Conservation (phyloP, 2,888 invertebrate species). For the Xestia c-nigrum region DNA sequence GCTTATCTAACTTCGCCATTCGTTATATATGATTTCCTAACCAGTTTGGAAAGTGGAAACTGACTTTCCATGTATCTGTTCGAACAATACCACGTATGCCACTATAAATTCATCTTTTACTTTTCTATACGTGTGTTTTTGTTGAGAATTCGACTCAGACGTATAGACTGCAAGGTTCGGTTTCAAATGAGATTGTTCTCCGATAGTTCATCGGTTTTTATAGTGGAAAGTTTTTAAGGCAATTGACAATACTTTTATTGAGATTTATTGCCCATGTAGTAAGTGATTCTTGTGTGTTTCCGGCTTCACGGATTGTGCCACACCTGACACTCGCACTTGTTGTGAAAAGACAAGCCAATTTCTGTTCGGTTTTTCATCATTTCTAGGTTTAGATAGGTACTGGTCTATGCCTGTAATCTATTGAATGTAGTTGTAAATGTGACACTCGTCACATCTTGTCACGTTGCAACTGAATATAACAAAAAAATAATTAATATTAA, state of each 20-base stretch:
- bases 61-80: conserved; percentile 58
- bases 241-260: conserved; percentile 38
- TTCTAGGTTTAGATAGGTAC: neutral
- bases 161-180: conserved; percentile 17
- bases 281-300: conserved; percentile 30
- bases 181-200: conserved; percentile 15
- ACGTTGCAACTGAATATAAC: neutral
- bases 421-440: neutral
- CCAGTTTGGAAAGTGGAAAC: conserved; percentile 65
- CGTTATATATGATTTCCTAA: conserved; percentile 25
- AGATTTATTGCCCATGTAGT: conserved; percentile 29
- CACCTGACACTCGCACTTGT: neutral
- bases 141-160: conserved; percentile 14
- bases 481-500: neutral
- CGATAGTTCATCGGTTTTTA: conserved; percentile 48
- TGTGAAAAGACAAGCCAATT: neutral
- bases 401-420: neutral
- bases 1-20: conserved; percentile 42
- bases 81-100: conserved; percentile 56
- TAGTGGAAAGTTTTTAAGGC: conserved; percentile 55
- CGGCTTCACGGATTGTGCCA: neutral
- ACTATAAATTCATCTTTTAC: conserved; percentile 55
- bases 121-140: conserved; percentile 36
- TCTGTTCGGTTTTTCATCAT: neutral
- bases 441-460: neutral